Evolutionary conservation across 1,140 invertebrate genomes (phyloP).

Genomic region (Lerema accius): DNA sequence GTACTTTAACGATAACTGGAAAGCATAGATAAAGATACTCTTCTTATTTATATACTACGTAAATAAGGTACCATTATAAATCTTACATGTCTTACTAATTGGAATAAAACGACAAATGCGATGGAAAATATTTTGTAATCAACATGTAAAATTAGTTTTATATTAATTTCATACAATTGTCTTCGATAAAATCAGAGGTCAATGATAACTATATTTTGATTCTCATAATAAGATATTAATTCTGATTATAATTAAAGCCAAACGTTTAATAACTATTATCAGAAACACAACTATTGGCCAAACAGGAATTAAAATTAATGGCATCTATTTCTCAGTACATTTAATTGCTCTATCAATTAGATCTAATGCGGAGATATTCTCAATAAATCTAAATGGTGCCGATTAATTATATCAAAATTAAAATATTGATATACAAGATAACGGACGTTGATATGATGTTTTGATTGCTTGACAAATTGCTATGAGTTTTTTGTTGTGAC

Average conservation of each 20-base stretch:
- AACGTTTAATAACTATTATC: conserved; percentile 30
- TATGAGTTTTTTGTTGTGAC: conserved; percentile 1
- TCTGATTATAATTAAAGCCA: conserved; percentile 19
- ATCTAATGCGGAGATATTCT: conserved; percentile 47
- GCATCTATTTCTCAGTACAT: conserved; percentile 46
- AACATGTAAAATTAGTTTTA: too few relatives aligned
- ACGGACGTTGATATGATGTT: conserved; percentile 29
- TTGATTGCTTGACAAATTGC: conserved; percentile 32
- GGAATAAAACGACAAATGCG: too few relatives aligned
- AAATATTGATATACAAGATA: conserved; percentile 40
- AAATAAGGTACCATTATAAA: too few relatives aligned
- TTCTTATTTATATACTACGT: too few relatives aligned
- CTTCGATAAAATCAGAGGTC: too few relatives aligned
- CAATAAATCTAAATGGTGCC: conserved; percentile 50
- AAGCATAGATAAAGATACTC: too few relatives aligned
- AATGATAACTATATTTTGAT: neutral
- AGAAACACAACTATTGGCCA: conserved; percentile 30
- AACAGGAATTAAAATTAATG: conserved; percentile 42
- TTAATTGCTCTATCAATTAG: conserved; percentile 50
- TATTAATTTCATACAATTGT: too few relatives aligned
- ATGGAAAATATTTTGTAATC: too few relatives aligned
- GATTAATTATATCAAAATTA: conserved; percentile 50
- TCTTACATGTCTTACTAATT: too few relatives aligned
- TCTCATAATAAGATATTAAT: conserved; percentile 12
- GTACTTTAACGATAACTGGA: too few relatives aligned